Percentiles rank a stretch among this genome's conserved stretches.
phyloP scores from a whole-genome alignment of 2,888 invertebrate genomes.

The Diabrotica balteata region DNA sequence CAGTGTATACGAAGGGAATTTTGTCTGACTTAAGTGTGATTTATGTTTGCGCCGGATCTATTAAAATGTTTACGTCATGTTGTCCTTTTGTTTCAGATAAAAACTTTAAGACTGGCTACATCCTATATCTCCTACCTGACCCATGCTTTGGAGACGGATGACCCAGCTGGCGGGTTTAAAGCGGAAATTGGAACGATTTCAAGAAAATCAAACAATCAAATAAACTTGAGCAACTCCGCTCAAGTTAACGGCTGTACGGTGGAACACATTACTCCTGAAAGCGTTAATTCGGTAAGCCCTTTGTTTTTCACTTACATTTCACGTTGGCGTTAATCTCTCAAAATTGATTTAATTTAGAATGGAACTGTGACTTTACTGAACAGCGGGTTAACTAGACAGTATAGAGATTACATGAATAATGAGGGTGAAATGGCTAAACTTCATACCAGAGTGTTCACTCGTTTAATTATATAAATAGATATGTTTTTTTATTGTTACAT shows the following conservation, averaged over 20 bases:
- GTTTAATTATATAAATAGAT: not conserved
- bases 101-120: slow-evolving; percentile 91
- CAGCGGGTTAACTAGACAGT: not conserved
- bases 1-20: too few relatives aligned
- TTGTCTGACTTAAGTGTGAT: too few relatives aligned
- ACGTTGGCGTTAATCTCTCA: not conserved
- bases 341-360: slow-evolving; percentile 5
- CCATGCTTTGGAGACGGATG: slow-evolving; percentile 87
- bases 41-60: too few relatives aligned
- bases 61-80: too few relatives aligned
- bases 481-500: too few relatives aligned
- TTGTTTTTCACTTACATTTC: slow-evolving; percentile 24
- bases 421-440: too few relatives aligned
- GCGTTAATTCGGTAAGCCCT: slow-evolving; percentile 54
- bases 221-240: slow-evolving; percentile 37
- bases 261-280: slow-evolving; percentile 52
- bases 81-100: slow-evolving; percentile 72
- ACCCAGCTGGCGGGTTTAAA: slow-evolving; percentile 83
- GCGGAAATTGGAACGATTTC: slow-evolving; percentile 74
- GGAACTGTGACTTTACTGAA: slow-evolving; percentile 15
- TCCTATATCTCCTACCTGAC: slow-evolving; percentile 92
- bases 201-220: slow-evolving; percentile 46
- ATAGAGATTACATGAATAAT: too few relatives aligned
- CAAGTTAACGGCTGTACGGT: slow-evolving; percentile 52
- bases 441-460: too few relatives aligned